Base-by-base conservation (phyloP, 2,888 invertebrate species). In the Archaeoteleia sp. region DNA sequence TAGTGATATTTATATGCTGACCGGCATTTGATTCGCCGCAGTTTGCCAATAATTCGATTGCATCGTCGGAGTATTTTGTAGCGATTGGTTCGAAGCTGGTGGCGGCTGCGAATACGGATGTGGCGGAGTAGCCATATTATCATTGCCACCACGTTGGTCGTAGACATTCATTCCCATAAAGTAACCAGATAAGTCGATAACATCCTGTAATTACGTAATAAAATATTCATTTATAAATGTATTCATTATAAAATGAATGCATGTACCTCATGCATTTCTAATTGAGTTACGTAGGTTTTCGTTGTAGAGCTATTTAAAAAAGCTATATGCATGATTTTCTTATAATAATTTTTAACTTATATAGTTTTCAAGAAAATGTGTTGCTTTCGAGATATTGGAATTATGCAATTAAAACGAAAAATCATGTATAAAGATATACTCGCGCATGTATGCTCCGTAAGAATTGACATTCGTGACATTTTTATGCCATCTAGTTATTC, bases 91-190 rank as follows among this genome's bases (percentile, higher is more conserved):
- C 5, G 77, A 54, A 1, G 76, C 54, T n/a, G 77, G 74, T 6
- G 79, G 76, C 25, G 78, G 75, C 27, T 76, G 74, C 1, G 78
- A 75, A 46, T 77, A 80, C 8, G 83, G 72, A 54, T 82, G 80
- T 6, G 79, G 75, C 25, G 78, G 78, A 8, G 79, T 77, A 0
- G 79, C 53, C 45, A 82, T 82, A 63, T 67, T 75, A 27, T 79
- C 80, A 10, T 77, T 80, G 8, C 62, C 57, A 39, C 68, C 74
- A 6, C 83, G 77, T 45, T 82, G 83, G 42, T 84, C 83, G 57
- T 83, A 84, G 15, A 84, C 74, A 65, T 81, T 83, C 81, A 84
- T 82, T 0, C 84, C 82, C 79, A 83, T 78, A 46, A 84, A 84
- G 51, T 82, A 83, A 13, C 82, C 80, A 5, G 84, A 79, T 20